Conservation (phyloP, 2,888 invertebrate genomes). For the Limnephilus rhombicus region DNA sequence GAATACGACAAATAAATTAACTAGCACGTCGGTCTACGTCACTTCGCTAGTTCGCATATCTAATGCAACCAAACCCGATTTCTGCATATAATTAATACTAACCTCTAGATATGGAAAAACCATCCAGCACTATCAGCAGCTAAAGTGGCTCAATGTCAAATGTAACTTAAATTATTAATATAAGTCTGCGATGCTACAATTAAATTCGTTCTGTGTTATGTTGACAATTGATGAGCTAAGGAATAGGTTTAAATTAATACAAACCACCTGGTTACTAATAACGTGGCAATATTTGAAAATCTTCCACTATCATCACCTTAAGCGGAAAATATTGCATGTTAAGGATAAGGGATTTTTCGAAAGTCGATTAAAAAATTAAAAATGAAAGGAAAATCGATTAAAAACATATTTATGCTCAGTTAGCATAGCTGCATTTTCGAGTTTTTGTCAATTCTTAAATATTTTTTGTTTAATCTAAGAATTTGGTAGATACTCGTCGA, state of each 20-base stretch:
- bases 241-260: neutral
- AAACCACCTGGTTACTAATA: no score
- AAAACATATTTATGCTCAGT: no score
- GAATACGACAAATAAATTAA: neutral
- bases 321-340: no score
- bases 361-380: no score
- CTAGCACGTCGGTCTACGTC: neutral
- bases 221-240: neutral
- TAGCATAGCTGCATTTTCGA: no score
- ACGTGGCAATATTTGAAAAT: no score
- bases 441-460: no score
- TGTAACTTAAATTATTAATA: neutral
- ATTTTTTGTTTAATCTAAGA: no score
- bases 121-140: neutral
- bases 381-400: no score
- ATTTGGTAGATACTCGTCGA: no score
- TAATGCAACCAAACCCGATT: constrained; percentile 14
- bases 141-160: neutral
- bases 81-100: neutral
- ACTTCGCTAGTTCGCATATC: neutral
- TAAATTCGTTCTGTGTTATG: neutral
- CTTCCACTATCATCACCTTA: no score
- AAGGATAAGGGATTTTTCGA: no score
- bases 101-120: constrained; percentile 9
- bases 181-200: neutral